Evolutionary conservation across 1,140 invertebrate species (phyloP), one percentile per base, ranked within the genome.

Genomic region (Drosophila eugracilis): DNA sequence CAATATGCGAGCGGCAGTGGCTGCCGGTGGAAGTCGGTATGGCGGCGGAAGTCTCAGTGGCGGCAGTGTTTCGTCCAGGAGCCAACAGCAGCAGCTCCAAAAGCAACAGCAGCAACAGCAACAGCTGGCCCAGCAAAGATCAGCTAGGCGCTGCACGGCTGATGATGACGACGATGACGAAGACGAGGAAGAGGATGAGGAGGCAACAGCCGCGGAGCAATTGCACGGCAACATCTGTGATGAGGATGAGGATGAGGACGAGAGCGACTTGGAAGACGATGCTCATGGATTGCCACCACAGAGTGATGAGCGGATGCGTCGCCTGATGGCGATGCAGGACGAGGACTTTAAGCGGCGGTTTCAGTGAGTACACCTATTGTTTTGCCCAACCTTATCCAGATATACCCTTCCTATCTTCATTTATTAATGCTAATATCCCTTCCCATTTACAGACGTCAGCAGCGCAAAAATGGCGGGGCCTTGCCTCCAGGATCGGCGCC

Each of bases 141-240:
- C 73, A 24, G 50, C 55, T 15, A 60, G 71, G 19, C 84, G 85
- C 14, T 79, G 79, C 50, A 65, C 55, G 14, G 85, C 78, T 21
- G 95, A 55, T 94, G 94, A 12, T 94, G 94, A n/a, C 94, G 74
- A 96, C 81, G 94, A 94, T 19, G 74, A 96, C n/a, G 95, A 95
- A 80, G 94, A 52, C 12, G 78, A 52, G 30, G 81, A 84, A 30
- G 79, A 84, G 39, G 78, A 77, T 50, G 60, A 75, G 12, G 73
- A 86, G 62, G 78, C 65, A 48, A 84, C 70, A 34, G 81, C 78
- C 54, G 78, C 65, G 48, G 65, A 89, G 22, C 84, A 88, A 53
- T 57, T 79, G 49, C 80, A 89, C 26, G 79, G 75, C 75, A 85
- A 74, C 63, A 75, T 80, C 65, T 89, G 85, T 85, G 85, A 89